Evolutionary conservation across 2,113 vertebrate species (phyloP).

Genomic region (Notechis scutatus): DNA sequence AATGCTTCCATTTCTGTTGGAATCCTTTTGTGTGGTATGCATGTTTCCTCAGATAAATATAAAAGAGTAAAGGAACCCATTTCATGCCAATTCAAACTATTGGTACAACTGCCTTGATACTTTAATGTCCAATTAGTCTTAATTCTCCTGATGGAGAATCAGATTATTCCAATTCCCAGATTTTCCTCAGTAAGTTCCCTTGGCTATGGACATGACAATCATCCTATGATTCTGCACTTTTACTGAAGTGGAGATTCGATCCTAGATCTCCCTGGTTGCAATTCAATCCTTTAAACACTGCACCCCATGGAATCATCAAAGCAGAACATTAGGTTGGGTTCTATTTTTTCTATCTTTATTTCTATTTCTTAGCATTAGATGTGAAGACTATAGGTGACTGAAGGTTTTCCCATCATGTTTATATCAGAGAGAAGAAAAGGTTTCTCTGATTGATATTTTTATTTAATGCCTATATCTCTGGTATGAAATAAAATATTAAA

Average conservation of each 20-base stretch:
- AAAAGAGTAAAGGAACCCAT: neutral
- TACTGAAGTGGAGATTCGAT: neutral
- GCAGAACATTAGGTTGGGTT: neutral
- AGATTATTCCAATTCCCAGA: neutral
- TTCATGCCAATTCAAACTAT: neutral
- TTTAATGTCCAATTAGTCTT: neutral
- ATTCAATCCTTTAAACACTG: neutral
- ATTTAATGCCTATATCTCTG: neutral
- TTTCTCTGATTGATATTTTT: neutral
- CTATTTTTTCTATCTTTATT: neutral
- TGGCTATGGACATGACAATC: neutral
- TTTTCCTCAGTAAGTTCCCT: neutral
- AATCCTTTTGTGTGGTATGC: neutral
- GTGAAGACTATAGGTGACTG: neutral
- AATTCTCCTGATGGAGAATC: neutral
- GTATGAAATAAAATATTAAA: slow-evolving; percentile 49
- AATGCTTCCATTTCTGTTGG: neutral
- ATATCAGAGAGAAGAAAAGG: neutral
- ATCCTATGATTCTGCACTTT: neutral
- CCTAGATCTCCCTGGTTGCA: neutral
- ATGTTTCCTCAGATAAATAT: neutral
- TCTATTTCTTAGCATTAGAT: neutral
- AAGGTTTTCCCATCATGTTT: neutral
- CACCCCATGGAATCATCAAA: neutral
- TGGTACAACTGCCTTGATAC: neutral